Base-by-base conservation (phyloP, 1,140 invertebrate genomes). In the Charaxes varanes region DNA sequence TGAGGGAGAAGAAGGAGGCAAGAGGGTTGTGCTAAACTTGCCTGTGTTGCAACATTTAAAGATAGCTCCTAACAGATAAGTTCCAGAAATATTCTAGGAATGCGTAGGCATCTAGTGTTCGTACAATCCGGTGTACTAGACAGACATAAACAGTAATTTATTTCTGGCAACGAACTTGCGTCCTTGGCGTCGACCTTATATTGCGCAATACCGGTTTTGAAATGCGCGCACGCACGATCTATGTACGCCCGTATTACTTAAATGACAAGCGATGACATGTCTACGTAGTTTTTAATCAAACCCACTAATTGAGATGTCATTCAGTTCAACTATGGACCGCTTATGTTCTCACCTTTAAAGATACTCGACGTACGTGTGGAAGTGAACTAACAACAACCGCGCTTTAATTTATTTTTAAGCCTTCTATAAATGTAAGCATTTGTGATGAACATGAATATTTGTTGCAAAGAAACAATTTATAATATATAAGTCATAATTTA, bases 111-210 rank as follows among this genome's bases (percentile, higher is more conserved):
- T 19, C 22, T 36, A 44, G 18, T 28, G 33, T 36, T 37, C 43
- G 23, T 37, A 23, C 41, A 36, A 34, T 47, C 49, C 38, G 43
- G 27, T 53, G 50, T 76, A 70, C 63, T 77, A 74, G 66, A 74
- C 65, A 65, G 68, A 76, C 68, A 67, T 74, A 79, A 78, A 72
- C 69, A 80, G 48, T 63, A 59, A 72, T 72, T 74, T 74, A 68
- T 76, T 77, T 81, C 77, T 73, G 70, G 71, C 71, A 78, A 74
- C 73, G 68, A 81, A 77, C 74, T 67, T 62, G 63, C 74, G 77
- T 81, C 77, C 77, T 81, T 81, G 73, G 59, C 66, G 70, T 48
- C 77, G 77, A 79, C 77, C 77, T 78, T 81, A 81, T 68, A 76
- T 79, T 81, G 69, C 73, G 73, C 77, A 81, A 81, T 65, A 76